Evolutionary conservation across 2,888 invertebrate genomes (phyloP), one percentile per base, ranked within the genome.

Genomic region (Drosophila tanythrix): DNA sequence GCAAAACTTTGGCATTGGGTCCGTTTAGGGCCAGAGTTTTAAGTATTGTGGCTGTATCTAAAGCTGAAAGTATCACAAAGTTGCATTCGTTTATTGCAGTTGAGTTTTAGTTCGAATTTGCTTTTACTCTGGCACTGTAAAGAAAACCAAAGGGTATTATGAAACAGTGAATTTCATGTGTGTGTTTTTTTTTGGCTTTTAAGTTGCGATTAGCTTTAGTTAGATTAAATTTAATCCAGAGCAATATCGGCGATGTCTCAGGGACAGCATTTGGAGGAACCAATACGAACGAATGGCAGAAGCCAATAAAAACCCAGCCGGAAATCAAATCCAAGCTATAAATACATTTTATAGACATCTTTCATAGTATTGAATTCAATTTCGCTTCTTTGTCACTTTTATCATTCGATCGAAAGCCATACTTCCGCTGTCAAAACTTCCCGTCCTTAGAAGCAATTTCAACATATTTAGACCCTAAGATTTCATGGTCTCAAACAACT

Each of bases 11-110:
- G 51, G 21, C 38, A 40, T 38, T 29, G 52, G 61, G 36, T 51
- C 46, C 56, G 29, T 72, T 76, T 78, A 77, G 58, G 31, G 64
- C 38, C 40, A 55, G 60, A 73, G 61, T 48, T 76, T 65, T 29
- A 46, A 50, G 74, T 50, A 65, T 70, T 69, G 51, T 55, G 52
- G 21, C 18, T 51, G 62, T 52, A 56, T 53, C 60, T 72, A 63
- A 63, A 70, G 63, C 71, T 60, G 15, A 70, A 76, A 68, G 80
- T 70, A 69, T 79, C 71, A 70, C 67, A 74, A 74, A 81, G 83
- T 88, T 70, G 83, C 87, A 76, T 61, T 64, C 61, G 72, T 68
- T 82, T 73, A 67, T 63, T 73, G 83, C 66, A 59, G 63, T 59
- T 84, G 51, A 52, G 62, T 62, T 77, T 73, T 55, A 60, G 70